These are phyloP conservation scores for Luehdorfia chinensis DNA, from an alignment of 1,140 invertebrate species.

Conservation along the genomic window DNA sequence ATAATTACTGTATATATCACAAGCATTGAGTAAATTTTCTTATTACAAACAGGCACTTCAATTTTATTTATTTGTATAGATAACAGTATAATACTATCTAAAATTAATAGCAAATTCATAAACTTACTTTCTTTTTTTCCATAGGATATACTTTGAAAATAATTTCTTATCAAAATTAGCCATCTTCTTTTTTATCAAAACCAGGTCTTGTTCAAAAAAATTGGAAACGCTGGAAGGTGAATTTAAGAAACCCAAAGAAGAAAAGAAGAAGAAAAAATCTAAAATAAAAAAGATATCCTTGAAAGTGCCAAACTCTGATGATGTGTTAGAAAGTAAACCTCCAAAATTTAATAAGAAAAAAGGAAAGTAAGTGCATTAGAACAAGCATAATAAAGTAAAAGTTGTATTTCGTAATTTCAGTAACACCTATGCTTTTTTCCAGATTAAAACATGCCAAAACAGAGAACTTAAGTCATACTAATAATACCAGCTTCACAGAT, in stretches of 20 bases:
- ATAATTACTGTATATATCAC: no score
- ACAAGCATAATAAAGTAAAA: conserved; percentile 7
- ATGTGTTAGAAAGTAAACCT: conserved; percentile 55
- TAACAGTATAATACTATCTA: neutral
- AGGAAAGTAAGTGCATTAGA: conserved; percentile 58
- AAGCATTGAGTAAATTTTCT: no score
- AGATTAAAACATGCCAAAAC: conserved; percentile 62
- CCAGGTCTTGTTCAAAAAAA: conserved; percentile 78
- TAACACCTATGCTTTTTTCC: conserved; percentile 33
- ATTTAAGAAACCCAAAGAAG: conserved; percentile 61
- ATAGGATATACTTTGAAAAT: no score
- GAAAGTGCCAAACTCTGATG: conserved; percentile 65
- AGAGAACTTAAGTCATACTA: conserved; percentile 45
- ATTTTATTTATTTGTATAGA: no score
- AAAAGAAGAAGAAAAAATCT: conserved; percentile 70
- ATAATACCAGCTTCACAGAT: conserved; percentile 68
- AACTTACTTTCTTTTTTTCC: no score
- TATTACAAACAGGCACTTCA: no score
- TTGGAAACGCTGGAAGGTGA: conserved; percentile 73
- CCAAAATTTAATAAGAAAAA: conserved; percentile 76
- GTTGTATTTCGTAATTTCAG: conserved; percentile 7
- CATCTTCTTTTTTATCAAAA: no score
- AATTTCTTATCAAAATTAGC: no score
- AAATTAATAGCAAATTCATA: neutral
- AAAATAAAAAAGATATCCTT: conserved; percentile 71